Conservation (phyloP, 64 coral and sea anemone species). For the Catalaphyllia jardinei region DNA sequence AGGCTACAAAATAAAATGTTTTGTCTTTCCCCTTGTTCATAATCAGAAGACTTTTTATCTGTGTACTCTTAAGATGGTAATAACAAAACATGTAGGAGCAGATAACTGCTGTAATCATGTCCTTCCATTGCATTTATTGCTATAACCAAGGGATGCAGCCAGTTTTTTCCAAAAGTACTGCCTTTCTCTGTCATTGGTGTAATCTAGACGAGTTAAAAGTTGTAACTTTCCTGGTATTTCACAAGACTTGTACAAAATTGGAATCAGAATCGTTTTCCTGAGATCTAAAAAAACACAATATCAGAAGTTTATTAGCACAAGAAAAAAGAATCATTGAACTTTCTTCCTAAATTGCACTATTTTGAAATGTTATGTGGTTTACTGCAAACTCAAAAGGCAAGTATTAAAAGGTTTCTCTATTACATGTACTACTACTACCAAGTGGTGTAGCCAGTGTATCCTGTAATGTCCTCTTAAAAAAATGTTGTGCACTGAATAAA, state of each 20-base stretch:
- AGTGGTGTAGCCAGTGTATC: too few species aligned
- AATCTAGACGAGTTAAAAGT: constrained; percentile 68
- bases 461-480: too few species aligned
- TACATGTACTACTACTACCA: too few species aligned
- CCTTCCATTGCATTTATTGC: background rate
- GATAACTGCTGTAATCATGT: background rate
- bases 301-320: background rate
- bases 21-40: too few species aligned
- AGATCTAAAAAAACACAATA: constrained; percentile 33
- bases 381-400: too few species aligned
- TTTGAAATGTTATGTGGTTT: too few species aligned
- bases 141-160: constrained; percentile 33
- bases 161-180: constrained; percentile 32
- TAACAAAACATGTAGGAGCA: background rate
- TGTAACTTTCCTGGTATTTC: constrained; percentile 53
- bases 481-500: too few species aligned
- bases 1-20: too few species aligned
- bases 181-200: constrained; percentile 25
- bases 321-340: background rate
- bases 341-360: too few species aligned
- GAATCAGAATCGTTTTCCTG: constrained; percentile 61
- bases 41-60: too few species aligned
- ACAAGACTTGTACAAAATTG: constrained; percentile 62
- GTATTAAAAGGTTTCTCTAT: too few species aligned
- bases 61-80: too few species aligned